Evolutionary conservation across 2,113 vertebrate species (phyloP).

Genomic region (Spermophilus dauricus): DNA sequence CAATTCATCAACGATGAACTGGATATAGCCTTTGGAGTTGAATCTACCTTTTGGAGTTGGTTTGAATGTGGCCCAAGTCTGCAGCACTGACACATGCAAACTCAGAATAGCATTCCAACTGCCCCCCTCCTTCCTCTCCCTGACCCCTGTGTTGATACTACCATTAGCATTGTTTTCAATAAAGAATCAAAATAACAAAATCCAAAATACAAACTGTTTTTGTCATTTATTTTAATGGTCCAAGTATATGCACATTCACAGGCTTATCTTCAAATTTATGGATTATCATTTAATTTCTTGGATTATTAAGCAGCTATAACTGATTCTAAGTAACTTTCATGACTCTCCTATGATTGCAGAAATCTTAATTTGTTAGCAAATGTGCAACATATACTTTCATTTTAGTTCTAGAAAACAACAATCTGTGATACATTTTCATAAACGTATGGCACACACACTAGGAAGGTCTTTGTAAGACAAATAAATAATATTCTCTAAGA

Average conservation of each 20-base stretch:
- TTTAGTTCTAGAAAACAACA: conserved; percentile 32
- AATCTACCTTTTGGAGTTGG: not conserved
- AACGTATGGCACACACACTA: not conserved
- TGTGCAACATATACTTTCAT: not conserved
- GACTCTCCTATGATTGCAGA: not conserved
- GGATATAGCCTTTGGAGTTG: not conserved
- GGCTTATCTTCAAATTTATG: conserved; percentile 18
- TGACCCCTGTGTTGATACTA: not conserved
- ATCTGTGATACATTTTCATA: not conserved
- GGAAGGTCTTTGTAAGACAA: conserved; percentile 37
- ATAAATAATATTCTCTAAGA: not conserved
- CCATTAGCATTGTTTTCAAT: not conserved
- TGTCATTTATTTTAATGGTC: conserved; percentile 26
- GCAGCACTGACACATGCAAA: not conserved
- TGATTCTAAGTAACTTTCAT: conserved; percentile 52
- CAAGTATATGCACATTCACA: not conserved
- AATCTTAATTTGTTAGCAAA: conserved; percentile 35
- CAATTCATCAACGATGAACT: not conserved
- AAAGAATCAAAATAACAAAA: conserved; percentile 42
- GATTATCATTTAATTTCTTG: conserved; percentile 46
- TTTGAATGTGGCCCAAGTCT: not conserved
- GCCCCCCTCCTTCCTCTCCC: not conserved
- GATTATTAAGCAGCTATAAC: not conserved
- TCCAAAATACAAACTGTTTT: conserved; percentile 3
- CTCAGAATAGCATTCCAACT: not conserved